A percentile compares a stretch with the other conserved stretches of the same genome.
phyloP scores from a whole-genome alignment of 1,140 invertebrate species.

The Thaumetopoea pityocampa region DNA sequence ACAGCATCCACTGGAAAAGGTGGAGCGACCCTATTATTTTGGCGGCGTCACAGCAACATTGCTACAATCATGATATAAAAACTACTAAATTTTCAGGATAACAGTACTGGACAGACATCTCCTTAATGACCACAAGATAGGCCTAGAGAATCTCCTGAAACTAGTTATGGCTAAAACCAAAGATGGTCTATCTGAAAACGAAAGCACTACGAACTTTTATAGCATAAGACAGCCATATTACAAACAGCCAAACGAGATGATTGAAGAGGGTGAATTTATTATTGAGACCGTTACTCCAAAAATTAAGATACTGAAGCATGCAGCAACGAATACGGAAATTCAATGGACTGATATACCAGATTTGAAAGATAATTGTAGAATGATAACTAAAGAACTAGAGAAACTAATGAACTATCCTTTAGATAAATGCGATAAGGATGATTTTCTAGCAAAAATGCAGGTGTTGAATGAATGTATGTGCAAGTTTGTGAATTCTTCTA shows the following conservation, averaged over 20 bases:
- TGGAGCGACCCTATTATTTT: no score
- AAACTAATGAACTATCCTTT: conserved; percentile 29
- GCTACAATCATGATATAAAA: not conserved
- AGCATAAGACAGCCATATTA: conserved; percentile 50
- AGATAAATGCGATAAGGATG: conserved; percentile 31
- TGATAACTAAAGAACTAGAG: conserved; percentile 35
- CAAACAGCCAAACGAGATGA: conserved; percentile 39
- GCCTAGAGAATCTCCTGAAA: conserved; percentile 53
- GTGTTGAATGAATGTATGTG: conserved; percentile 58
- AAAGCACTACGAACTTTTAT: conserved; percentile 14
- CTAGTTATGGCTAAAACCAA: conserved; percentile 60
- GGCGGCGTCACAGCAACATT: not conserved
- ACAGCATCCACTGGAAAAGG: no score
- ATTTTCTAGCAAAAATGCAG: conserved; percentile 49
- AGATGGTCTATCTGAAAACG: conserved; percentile 40
- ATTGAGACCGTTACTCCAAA: conserved; percentile 54
- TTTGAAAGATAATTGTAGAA: conserved; percentile 35
- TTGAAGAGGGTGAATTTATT: conserved; percentile 49
- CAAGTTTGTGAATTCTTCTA: conserved; percentile 56
- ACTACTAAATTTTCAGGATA: conserved; percentile 44
- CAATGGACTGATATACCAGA: conserved; percentile 40
- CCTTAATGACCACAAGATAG: conserved; percentile 57
- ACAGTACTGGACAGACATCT: conserved; percentile 59
- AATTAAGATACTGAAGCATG: conserved; percentile 54
- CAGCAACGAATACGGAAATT: conserved; percentile 46